Percentiles rank a stretch among this genome's conserved stretches.
phyloP scores from a whole-genome alignment of 2,113 vertebrate species.

The Polypterus bichir region DNA sequence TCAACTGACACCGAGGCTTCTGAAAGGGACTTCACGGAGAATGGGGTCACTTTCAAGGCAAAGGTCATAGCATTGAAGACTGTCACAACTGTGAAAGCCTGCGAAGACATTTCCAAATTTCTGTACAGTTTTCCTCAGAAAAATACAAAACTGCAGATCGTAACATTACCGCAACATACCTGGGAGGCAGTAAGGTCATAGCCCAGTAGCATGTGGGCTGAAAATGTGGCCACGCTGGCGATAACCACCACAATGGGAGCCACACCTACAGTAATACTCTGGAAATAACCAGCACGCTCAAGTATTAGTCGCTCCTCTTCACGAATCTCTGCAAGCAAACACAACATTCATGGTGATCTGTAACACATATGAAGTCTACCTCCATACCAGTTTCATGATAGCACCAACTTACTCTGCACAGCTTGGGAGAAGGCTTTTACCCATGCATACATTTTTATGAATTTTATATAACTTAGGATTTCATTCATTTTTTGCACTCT shows the following conservation, averaged over 20 bases:
- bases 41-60: constrained; percentile 84
- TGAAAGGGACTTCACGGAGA: constrained; percentile 83
- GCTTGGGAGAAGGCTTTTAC: constrained; percentile 80
- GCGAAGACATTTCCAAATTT: constrained; percentile 8
- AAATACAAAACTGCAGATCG: background rate
- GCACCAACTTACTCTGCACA: constrained; percentile 59
- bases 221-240: constrained; percentile 81
- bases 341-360: background rate
- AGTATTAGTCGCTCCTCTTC: constrained; percentile 68
- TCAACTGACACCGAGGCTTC: constrained; percentile 79
- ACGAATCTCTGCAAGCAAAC: constrained; percentile 55
- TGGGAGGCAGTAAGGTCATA: constrained; percentile 79
- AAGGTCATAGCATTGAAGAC: constrained; percentile 94
- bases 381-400: background rate
- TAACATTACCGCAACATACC: constrained; percentile 37
- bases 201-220: constrained; percentile 78
- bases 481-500: constrained; percentile 94
- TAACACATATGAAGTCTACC: background rate
- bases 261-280: constrained; percentile 83
- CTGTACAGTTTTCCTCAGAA: background rate
- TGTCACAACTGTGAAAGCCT: constrained; percentile 90
- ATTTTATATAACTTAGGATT: constrained; percentile 84
- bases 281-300: constrained; percentile 76
- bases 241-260: constrained; percentile 84
- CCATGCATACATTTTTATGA: constrained; percentile 95